These are phyloP conservation scores for Hydroisotoma schaefferi DNA, from an alignment of 2,888 invertebrate species.

Conservation along the genomic window DNA sequence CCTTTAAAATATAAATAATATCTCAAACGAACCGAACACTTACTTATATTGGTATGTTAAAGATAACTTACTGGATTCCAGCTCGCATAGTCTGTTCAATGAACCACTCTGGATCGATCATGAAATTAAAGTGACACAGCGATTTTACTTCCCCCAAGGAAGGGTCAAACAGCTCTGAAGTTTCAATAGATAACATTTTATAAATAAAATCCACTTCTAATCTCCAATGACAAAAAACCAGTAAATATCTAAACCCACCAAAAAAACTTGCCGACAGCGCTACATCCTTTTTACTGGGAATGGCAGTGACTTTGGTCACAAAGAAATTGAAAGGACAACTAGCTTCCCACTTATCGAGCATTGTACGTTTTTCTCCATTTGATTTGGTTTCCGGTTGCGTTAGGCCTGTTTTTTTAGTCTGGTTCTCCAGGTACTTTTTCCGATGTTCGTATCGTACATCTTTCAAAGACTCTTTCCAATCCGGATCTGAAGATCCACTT, in stretches of 20 bases:
- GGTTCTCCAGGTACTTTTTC: constrained; percentile 7
- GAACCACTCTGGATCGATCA: constrained; percentile 87
- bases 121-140: constrained; percentile 85
- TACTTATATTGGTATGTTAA: constrained; percentile 1
- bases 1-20: constrained; percentile 54
- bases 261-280: constrained; percentile 25
- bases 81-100: constrained; percentile 77
- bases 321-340: constrained; percentile 72
- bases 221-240: too few species aligned
- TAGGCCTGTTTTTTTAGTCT: neutral
- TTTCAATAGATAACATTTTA: too few species aligned
- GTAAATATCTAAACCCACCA: constrained; percentile 12
- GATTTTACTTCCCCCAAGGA: constrained; percentile 71
- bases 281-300: constrained; percentile 16
- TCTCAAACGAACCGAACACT: neutral
- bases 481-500: neutral
- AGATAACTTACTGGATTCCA: constrained; percentile 61
- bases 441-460: constrained; percentile 12
- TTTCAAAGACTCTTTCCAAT: constrained; percentile 10
- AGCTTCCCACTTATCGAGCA: constrained; percentile 62
- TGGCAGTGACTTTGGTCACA: constrained; percentile 58
- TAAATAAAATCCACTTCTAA: too few species aligned
- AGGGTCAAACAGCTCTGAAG: constrained; percentile 68
- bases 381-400: constrained; percentile 46
- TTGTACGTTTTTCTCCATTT: constrained; percentile 52